Percentiles rank a stretch among this genome's conserved stretches.
Conservation (phyloP, 2,797 vertebrate species). For the Benthosema pterotum region DNA sequence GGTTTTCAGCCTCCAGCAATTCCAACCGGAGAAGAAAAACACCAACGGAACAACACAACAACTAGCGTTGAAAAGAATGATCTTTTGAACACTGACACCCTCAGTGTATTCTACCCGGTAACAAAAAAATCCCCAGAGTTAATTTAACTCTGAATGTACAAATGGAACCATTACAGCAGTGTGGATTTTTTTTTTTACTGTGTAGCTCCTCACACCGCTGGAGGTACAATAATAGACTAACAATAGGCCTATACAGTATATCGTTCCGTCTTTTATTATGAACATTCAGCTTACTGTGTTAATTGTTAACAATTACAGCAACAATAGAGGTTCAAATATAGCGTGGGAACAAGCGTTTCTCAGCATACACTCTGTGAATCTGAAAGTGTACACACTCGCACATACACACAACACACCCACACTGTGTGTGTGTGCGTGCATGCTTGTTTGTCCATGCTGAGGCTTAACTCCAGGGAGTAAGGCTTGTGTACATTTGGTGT, state of each 20-base stretch:
- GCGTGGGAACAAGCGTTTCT: not conserved
- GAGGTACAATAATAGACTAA: too few species aligned
- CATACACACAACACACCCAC: too few species aligned
- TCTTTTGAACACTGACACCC: constrained; percentile 38
- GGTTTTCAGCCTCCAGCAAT: constrained; percentile 60
- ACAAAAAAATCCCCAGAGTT: too few species aligned
- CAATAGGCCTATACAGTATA: too few species aligned
- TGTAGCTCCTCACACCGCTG: too few species aligned
- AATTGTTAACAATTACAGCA: constrained; percentile 1
- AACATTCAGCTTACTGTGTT: not conserved
- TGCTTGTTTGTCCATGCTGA: constrained; percentile 9
- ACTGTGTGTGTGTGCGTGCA: not conserved
- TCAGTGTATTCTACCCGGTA: constrained; percentile 9
- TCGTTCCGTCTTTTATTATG: too few species aligned
- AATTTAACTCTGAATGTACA: too few species aligned
- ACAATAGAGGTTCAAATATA: not conserved
- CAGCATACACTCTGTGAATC: not conserved
- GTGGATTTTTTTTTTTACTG: too few species aligned
- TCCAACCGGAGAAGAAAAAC: constrained; percentile 53
- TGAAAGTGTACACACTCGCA: too few species aligned
- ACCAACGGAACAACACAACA: constrained; percentile 21
- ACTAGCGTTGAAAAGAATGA: constrained; percentile 27
- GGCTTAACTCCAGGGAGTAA: constrained; percentile 38
- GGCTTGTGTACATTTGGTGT: constrained; percentile 53
- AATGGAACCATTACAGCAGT: too few species aligned